These are phyloP conservation scores for Antennarius maculatus DNA, from an alignment of 2,797 vertebrate genomes.

Conservation along the genomic window DNA sequence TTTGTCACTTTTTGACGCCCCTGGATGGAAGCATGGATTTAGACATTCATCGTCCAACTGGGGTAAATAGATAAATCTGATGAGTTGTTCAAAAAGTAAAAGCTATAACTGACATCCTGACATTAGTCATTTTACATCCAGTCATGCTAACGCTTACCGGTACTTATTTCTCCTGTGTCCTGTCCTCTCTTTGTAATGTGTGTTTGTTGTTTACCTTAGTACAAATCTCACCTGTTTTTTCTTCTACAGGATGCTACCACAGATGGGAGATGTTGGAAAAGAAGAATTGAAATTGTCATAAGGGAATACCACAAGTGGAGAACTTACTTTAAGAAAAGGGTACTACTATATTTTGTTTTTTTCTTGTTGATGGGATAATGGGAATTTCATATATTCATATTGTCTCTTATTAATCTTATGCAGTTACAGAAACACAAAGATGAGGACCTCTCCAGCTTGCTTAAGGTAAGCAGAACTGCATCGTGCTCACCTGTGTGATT, in stretches of 20 bases:
- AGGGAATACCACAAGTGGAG: constrained; percentile 99
- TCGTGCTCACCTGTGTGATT: constrained; percentile 10
- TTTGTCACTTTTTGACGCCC: constrained; percentile 96
- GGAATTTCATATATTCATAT: background rate
- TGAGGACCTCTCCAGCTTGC: constrained; percentile 97
- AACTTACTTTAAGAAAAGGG: constrained; percentile 99
- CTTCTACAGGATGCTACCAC: constrained; percentile 85
- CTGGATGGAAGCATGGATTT: constrained; percentile 90
- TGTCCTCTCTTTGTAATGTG: constrained; percentile 24
- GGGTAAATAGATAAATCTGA: constrained; percentile 82
- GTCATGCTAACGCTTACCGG: background rate
- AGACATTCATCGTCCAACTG: constrained; percentile 89
- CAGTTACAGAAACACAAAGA: constrained; percentile 98
- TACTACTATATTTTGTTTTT: constrained; percentile 54
- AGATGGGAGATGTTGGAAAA: constrained; percentile 95
- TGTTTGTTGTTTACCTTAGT: constrained; percentile 6
- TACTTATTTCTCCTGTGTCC: constrained; percentile 1
- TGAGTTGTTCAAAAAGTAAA: background rate
- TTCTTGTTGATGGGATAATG: background rate
- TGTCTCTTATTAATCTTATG: constrained; percentile 24
- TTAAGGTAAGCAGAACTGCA: constrained; percentile 84
- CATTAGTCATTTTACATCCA: constrained; percentile 2
- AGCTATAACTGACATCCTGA: background rate
- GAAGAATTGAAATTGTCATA: constrained; percentile 96
- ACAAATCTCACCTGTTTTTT: constrained; percentile 16